Conservation (phyloP, 2,888 invertebrate genomes). For the Philereme transversata region DNA sequence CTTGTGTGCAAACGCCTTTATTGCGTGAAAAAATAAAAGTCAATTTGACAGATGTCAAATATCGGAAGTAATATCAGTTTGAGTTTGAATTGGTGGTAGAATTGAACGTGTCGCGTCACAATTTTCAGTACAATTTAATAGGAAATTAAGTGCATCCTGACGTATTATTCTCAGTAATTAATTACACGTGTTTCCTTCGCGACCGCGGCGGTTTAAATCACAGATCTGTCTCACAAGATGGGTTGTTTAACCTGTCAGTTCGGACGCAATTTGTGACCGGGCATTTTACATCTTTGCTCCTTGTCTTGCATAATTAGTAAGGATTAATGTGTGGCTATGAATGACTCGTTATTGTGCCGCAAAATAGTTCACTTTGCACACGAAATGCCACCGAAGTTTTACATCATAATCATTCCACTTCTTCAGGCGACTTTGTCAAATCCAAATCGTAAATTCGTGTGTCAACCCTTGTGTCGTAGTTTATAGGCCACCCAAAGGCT, state of each 20-base stretch:
- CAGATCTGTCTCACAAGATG: conserved; percentile 77
- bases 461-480: too few species aligned
- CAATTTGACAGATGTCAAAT: conserved; percentile 39
- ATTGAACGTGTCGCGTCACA: conserved; percentile 51
- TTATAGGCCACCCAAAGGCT: too few species aligned
- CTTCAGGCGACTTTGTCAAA: conserved; percentile 2
- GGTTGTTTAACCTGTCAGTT: conserved; percentile 80
- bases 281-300: conserved; percentile 80
- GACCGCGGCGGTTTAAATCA: conserved; percentile 72
- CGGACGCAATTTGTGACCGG: conserved; percentile 78
- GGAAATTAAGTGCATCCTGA: conserved; percentile 78
- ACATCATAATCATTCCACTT: conserved; percentile 19
- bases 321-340: conserved; percentile 79
- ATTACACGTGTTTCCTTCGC: conserved; percentile 74
- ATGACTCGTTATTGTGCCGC: conserved; percentile 70
- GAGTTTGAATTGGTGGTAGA: conserved; percentile 1
- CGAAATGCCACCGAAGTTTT: conserved; percentile 45
- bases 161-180: conserved; percentile 79
- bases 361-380: conserved; percentile 53
- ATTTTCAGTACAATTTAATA: conserved; percentile 71
- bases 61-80: conserved; percentile 20
- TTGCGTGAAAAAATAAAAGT: conserved; percentile 47
- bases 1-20: conserved; percentile 44
- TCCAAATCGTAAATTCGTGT: too few species aligned
- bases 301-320: conserved; percentile 80